Evolutionary conservation across 1,140 invertebrate genomes (phyloP), one percentile per base, ranked within the genome.

Genomic region (Heliothis virescens): DNA sequence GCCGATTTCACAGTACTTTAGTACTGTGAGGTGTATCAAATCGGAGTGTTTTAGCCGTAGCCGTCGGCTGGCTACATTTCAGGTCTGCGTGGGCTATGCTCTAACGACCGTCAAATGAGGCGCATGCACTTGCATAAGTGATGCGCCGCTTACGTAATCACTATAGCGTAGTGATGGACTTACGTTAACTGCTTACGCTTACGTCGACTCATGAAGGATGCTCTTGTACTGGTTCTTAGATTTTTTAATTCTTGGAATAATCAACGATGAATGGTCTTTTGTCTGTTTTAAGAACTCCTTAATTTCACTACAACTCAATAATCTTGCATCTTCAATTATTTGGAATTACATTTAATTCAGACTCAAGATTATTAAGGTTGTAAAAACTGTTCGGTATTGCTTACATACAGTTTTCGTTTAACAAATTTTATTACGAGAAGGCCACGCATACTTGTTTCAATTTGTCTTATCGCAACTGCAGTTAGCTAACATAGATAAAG

Each of bases 31-130:
- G 55, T 74, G 41, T 62, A 69, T 69, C 65, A 69, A 69, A 69
- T 69, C 47, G 65, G 18, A 13, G 41, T 69, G 18, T 69, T 50
- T 34, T 69, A 62, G 47, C 34, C 10, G 29, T 50, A 47, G 12
- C 65, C 21, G 12, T 47, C 21, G 47, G 47, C 48, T 52, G 47
- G 73, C 57, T 76, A 76, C 47, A 76, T 63, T 63, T 76, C 47
- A 76, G 73, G 5, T 50, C 41, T 52, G 59, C 73, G 59, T 63
- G 59, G 59, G 47, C 73, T 76, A 82, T 76, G 81, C 79, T 81
- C 85, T 88, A 91, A 89, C 87, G 89, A 91, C 83, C 87, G 85
- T 86, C 90, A 93, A 93, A 93, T 91, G 91, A 91, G 89, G 85
- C 84, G 86, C 89, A 91, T 89, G 89, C 83, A 85, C 85, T 86